Percentiles rank a stretch among this genome's conserved stretches.
These are phyloP conservation scores for Allygus modestus DNA, from an alignment of 2,888 invertebrate species.

Conservation along the genomic window DNA sequence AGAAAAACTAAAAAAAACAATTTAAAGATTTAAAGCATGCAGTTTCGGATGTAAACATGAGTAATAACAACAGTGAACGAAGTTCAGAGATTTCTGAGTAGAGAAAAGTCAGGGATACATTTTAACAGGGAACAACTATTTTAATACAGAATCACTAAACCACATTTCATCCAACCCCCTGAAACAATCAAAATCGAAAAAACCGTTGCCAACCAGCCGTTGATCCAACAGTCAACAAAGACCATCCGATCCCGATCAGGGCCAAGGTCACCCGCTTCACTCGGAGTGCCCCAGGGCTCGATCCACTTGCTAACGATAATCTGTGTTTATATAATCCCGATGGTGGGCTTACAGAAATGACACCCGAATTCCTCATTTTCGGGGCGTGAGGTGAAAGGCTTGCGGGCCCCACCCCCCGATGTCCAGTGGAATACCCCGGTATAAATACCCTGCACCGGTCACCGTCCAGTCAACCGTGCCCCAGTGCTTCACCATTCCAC, in stretches of 20 bases:
- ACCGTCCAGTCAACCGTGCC: conserved; percentile 15
- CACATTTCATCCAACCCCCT: too few relatives aligned
- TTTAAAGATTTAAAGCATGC: too few relatives aligned
- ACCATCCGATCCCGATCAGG: background rate
- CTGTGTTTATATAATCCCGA: background rate
- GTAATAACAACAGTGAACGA: too few relatives aligned
- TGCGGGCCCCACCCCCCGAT: background rate
- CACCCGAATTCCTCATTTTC: conserved; percentile 44
- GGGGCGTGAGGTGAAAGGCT: conserved; percentile 43
- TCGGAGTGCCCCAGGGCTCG: conserved; percentile 1
- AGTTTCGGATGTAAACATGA: too few relatives aligned
- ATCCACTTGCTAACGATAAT: conserved; percentile 3
- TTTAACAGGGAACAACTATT: too few relatives aligned
- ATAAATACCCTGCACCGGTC: conserved; percentile 17
- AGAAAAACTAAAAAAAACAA: too few relatives aligned
- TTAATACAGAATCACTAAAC: too few relatives aligned
- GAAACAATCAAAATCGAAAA: too few relatives aligned
- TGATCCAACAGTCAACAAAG: too few relatives aligned
- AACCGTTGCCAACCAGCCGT: too few relatives aligned
- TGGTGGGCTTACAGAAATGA: conserved; percentile 34
- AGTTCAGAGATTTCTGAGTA: too few relatives aligned
- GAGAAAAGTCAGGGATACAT: too few relatives aligned
- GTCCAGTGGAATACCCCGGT: conserved; percentile 27
- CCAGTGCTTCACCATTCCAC: background rate
- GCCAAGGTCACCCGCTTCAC: background rate